phyloP scores from a whole-genome alignment of 2,888 invertebrate species.

The Parnassius glacialis region DNA sequence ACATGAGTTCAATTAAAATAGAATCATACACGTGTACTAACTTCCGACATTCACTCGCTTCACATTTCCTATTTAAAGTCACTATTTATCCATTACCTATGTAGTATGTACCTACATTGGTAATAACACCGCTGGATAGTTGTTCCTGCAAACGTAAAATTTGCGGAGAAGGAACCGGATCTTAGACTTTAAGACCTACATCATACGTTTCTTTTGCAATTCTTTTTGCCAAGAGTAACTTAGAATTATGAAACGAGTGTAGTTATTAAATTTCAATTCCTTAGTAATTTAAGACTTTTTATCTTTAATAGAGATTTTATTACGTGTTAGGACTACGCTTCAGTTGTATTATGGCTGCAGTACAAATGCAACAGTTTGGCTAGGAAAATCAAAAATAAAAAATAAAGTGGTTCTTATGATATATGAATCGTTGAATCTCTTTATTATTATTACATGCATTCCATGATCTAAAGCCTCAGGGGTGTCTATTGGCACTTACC shows the following conservation, averaged over 20 bases:
- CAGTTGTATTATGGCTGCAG: no score
- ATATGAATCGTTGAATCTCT: no score
- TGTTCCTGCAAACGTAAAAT: not conserved
- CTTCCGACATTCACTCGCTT: constrained; percentile 24
- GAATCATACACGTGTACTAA: constrained; percentile 4
- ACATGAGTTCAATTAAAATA: constrained; percentile 14
- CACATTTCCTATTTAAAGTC: constrained; percentile 13
- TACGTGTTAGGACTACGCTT: no score
- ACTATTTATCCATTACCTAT: constrained; percentile 7
- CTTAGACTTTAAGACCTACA: not conserved
- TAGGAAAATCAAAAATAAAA: no score
- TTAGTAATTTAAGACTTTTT: constrained; percentile 5
- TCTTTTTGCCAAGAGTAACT: constrained; percentile 3
- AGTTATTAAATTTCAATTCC: constrained; percentile 1
- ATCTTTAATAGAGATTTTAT: not conserved
- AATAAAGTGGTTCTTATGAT: no score
- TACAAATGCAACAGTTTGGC: no score
- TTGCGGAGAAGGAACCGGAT: not conserved
- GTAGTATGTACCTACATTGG: not conserved
- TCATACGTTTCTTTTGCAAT: not conserved
- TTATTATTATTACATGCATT: no score
- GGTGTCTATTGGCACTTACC: no score
- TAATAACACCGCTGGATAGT: not conserved
- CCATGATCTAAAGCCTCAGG: no score
- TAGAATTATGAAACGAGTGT: not conserved